Percentiles rank a stretch among this genome's conserved stretches.
These are phyloP conservation scores for Eretmochelys imbricata DNA, from an alignment of 2,113 vertebrate species.

Conservation along the genomic window DNA sequence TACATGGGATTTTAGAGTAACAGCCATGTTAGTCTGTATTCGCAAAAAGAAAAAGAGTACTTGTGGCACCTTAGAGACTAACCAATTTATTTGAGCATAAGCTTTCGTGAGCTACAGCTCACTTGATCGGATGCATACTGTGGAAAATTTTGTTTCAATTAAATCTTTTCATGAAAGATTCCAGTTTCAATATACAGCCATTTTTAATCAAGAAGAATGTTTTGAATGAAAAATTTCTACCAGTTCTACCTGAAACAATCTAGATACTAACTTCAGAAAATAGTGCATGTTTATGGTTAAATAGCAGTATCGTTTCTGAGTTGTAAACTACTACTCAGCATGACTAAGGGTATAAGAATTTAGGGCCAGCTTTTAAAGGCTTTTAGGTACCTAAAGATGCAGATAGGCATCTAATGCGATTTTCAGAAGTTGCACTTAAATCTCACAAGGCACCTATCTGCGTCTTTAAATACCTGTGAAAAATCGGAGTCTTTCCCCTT, in stretches of 20 bases:
- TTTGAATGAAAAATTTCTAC: not conserved
- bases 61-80: no score
- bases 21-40: no score
- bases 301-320: not conserved
- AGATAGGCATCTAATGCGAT: no score
- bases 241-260: not conserved
- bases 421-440: not conserved
- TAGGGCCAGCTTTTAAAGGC: no score
- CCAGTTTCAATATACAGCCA: not conserved
- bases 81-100: no score
- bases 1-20: not conserved
- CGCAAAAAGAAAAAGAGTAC: no score
- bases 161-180: not conserved
- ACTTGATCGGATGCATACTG: no score
- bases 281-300: not conserved
- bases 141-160: not conserved
- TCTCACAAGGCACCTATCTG: accelerated
- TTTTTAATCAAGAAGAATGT: not conserved
- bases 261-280: not conserved
- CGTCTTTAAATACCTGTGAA: not conserved
- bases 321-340: not conserved
- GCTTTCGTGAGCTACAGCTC: no score
- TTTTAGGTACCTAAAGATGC: no score
- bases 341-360: not conserved
- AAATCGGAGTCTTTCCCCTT: not conserved